Evolutionary conservation across 1,140 invertebrate genomes (phyloP).

Genomic region (Plectrocnemia conspersa): DNA sequence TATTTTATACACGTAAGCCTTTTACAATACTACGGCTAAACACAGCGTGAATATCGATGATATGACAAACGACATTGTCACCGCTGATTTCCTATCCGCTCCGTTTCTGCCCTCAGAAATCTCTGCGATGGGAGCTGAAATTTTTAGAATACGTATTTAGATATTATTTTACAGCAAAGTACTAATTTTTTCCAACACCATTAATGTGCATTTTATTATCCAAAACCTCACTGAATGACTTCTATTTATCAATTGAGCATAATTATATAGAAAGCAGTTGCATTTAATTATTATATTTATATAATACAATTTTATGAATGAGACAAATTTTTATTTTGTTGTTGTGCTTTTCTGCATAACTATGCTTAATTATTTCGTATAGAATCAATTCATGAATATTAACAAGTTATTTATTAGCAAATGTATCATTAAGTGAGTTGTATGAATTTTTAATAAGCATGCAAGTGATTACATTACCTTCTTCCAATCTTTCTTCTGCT

Average conservation of each 20-base stretch:
- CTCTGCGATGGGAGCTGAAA: conserved; percentile 26
- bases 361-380: neutral
- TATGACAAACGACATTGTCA: neutral
- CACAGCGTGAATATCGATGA: conserved; percentile 14
- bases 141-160: neutral
- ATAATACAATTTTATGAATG: neutral
- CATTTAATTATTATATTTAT: neutral
- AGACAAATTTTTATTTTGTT: neutral
- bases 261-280: neutral
- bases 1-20: no score
- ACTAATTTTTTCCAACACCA: no score
- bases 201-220: no score
- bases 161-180: neutral
- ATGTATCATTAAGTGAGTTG: conserved; percentile 2
- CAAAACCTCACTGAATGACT: neutral
- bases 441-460: conserved; percentile 15
- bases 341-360: neutral
- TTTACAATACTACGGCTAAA: conserved; percentile 26
- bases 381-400: neutral
- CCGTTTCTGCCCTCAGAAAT: conserved; percentile 1
- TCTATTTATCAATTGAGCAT: neutral
- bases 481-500: conserved; percentile 19
- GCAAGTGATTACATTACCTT: conserved; percentile 25
- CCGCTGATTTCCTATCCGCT: neutral
- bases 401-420: neutral